phyloP scores from a whole-genome alignment of 2,113 vertebrate genomes.

The Lasiurus cinereus region DNA sequence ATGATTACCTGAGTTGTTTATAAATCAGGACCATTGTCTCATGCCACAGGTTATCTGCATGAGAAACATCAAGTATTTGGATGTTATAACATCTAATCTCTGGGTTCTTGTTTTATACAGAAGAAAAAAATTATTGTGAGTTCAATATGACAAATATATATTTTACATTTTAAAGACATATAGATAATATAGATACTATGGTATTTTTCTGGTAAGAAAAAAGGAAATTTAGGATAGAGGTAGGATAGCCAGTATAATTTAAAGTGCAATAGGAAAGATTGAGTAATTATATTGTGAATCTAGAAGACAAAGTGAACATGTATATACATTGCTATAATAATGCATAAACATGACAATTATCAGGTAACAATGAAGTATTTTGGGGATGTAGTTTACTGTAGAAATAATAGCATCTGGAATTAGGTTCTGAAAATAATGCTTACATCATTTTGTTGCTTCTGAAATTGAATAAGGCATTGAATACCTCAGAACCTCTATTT shows the following conservation, averaged over 20 bases:
- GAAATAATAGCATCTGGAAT: slow-evolving; percentile 9
- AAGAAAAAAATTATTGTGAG: background rate
- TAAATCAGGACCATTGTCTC: background rate
- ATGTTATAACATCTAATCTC: background rate
- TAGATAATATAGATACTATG: background rate
- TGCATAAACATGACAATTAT: background rate
- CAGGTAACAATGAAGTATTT: background rate
- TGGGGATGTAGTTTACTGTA: background rate
- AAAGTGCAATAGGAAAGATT: background rate
- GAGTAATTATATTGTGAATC: background rate
- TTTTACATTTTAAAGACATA: background rate
- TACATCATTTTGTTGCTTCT: background rate
- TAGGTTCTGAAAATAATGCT: background rate
- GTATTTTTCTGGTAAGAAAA: background rate
- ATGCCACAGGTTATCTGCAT: background rate
- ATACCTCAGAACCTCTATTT: background rate
- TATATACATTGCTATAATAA: background rate
- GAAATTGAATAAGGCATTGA: slow-evolving; percentile 40
- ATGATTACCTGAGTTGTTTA: background rate
- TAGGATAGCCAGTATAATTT: background rate
- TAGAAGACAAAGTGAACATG: background rate
- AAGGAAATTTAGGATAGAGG: background rate
- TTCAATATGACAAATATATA: background rate
- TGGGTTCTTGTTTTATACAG: background rate
- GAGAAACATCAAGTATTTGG: background rate